These are phyloP conservation scores for Keiferia lycopersicella DNA, from an alignment of 2,888 invertebrate genomes.

Conservation along the genomic window DNA sequence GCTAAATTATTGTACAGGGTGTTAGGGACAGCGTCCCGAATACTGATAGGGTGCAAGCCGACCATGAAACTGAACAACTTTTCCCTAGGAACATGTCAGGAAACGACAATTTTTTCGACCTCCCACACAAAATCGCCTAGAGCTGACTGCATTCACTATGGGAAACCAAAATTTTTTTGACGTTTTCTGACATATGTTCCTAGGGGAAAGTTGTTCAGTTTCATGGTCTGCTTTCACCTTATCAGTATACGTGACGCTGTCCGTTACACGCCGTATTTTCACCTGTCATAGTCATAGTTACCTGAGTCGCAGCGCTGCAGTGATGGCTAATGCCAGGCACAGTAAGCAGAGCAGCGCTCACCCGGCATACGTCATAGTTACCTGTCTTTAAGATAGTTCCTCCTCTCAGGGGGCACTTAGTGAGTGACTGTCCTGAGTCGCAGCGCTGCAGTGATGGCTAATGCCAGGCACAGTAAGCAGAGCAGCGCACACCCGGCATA, in stretches of 20 bases:
- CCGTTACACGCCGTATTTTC: not conserved
- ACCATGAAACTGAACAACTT: no score
- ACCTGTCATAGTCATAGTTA: slow-evolving; percentile 16
- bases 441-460: slow-evolving; percentile 85
- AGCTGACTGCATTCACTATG: not conserved
- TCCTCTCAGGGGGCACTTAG: slow-evolving; percentile 72
- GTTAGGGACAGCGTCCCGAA: no score
- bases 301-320: slow-evolving; percentile 83
- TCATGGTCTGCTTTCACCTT: not conserved
- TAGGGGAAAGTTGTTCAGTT: no score
- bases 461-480: slow-evolving; percentile 84
- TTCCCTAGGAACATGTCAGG: no score
- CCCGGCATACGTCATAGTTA: slow-evolving; percentile 38
- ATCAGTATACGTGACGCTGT: not conserved
- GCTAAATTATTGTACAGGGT: no score
- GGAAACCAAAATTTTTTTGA: not conserved
- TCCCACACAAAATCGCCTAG: no score
- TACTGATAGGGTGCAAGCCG: no score
- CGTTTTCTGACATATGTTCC: not conserved
- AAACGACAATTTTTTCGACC: no score
- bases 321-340: slow-evolving; percentile 85
- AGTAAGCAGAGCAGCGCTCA: slow-evolving; percentile 68
- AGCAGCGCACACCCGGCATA: not conserved
- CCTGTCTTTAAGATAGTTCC: slow-evolving; percentile 80
- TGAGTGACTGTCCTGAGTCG: slow-evolving; percentile 81